These are phyloP conservation scores for Rutpela maculata DNA, from an alignment of 2,888 invertebrate genomes.

Conservation along the genomic window DNA sequence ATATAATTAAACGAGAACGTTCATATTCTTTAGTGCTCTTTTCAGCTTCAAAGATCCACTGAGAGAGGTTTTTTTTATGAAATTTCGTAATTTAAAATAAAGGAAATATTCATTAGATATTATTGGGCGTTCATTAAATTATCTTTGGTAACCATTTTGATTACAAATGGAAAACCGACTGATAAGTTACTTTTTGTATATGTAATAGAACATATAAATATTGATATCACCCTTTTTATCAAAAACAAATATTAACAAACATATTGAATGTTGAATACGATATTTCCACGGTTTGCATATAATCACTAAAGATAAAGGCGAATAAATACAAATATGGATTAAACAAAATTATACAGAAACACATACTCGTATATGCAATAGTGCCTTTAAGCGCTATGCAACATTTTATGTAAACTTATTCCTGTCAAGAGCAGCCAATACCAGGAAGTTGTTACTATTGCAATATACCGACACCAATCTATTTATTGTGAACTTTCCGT, in stretches of 20 bases:
- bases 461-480: slow-evolving; percentile 1
- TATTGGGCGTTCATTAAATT: neutral
- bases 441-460: slow-evolving; percentile 2
- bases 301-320: neutral
- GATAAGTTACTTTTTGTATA: slow-evolving; percentile 5
- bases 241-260: neutral
- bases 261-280: neutral
- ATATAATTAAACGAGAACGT: too few species aligned
- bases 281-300: neutral
- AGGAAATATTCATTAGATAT: too few species aligned
- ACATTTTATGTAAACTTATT: slow-evolving; percentile 5
- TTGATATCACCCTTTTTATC: neutral
- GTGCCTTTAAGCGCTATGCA: neutral
- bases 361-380: neutral
- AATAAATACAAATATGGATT: neutral
- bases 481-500: slow-evolving; percentile 2
- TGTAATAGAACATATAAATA: neutral
- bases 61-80: too few species aligned
- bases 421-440: neutral
- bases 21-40: too few species aligned
- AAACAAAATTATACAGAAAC: slow-evolving; percentile 4
- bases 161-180: neutral
- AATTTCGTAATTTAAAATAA: too few species aligned
- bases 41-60: too few species aligned
- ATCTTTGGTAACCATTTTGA: neutral